Evolutionary conservation across 2,888 invertebrate genomes (phyloP), one percentile per base, ranked within the genome.

Genomic region (Orthonychiurus folsomi): DNA sequence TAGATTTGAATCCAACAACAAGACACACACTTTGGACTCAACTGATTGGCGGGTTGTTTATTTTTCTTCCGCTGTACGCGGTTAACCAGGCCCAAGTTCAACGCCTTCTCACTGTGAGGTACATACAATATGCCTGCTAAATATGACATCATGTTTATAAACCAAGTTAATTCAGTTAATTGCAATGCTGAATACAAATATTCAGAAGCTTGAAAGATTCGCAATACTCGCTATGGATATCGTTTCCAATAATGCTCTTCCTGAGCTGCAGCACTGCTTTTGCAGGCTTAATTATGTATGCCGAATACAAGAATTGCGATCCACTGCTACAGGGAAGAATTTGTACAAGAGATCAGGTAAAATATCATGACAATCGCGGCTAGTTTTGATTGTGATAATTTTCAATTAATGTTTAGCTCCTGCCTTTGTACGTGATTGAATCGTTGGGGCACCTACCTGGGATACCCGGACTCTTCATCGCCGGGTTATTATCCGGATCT

Each of bases 401-500:
- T n/a, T 18, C 47, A 15, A 20, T 28, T 28, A 3, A 12, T 20
- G 9, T 57, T 28, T 3, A 81, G 79, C 71, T 81, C 15, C 71
- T 81, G 24, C 81, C 81, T 0, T 72, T 79, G 20, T 81, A 78
- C 73, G 80, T 81, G 27, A 78, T 80, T 75, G 79, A 81, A 61
- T 75, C 75, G 0, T 84, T 93, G 62, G 74, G 76, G 0, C 74
- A 81, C 57, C 78, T 84, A 59, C 88, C 89, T 0, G 94, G 93
- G 0, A 75, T 95, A 23, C 84, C 92, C 0, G 95, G 95, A 0
- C 80, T 95, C 24, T 93, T 94, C 75, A 87, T 93, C 0, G 89
- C 93, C 2, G 83, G 93, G 2, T 87, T 95, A 65, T 93, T 94
- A 76, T 91, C 91, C 72, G 94, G 91, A 0, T 88, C 93, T 0